Percentiles rank a stretch among this genome's conserved stretches.
These are phyloP conservation scores for Metaphire vulgaris DNA, from an alignment of 1,140 invertebrate species.

Conservation along the genomic window DNA sequence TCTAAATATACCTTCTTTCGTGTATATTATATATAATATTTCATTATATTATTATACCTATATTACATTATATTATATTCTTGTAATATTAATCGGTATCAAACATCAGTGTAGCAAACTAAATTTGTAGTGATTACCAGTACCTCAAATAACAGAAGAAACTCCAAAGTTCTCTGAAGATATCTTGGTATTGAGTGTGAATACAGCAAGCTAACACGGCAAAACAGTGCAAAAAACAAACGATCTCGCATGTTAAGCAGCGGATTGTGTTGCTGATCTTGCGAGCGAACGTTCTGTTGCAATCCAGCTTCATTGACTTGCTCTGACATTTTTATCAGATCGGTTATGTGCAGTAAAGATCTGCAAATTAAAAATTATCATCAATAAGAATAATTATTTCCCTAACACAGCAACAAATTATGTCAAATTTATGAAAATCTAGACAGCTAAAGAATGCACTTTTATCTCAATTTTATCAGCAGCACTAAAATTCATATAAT, in stretches of 20 bases:
- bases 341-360: no score
- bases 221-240: not conserved
- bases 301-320: not conserved
- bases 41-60: no score
- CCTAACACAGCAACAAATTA: no score
- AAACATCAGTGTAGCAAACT: not conserved
- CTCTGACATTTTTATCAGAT: no score
- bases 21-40: not conserved
- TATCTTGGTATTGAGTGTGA: not conserved
- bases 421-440: no score
- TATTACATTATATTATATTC: no score
- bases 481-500: no score
- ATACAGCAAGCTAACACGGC: not conserved
- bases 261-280: not conserved
- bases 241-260: not conserved
- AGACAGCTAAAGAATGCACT: no score
- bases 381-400: no score
- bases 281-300: not conserved
- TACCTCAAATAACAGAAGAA: not conserved
- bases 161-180: not conserved
- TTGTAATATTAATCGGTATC: not conserved
- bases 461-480: no score
- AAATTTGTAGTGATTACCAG: not conserved
- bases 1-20: not conserved
- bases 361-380: no score